Conservation (phyloP, 2,888 invertebrate species). For the Agrotis segetum region DNA sequence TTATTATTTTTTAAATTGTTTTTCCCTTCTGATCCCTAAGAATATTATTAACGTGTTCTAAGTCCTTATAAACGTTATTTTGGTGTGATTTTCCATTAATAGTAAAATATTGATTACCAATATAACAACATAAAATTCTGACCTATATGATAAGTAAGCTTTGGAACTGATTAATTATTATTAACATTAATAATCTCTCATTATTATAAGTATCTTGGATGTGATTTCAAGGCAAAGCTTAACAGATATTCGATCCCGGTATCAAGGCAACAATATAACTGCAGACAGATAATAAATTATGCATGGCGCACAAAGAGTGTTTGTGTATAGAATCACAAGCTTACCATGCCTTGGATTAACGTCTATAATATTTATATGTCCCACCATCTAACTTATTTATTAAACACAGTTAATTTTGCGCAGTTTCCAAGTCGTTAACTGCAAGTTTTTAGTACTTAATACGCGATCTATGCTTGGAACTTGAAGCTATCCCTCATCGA, state of each 20-base stretch:
- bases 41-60: conserved; percentile 1
- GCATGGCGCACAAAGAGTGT: conserved; percentile 66
- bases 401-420: conserved; percentile 78
- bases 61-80: neutral
- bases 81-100: neutral
- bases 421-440: conserved; percentile 68
- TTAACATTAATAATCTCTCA: conserved; percentile 54
- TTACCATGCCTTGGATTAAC: conserved; percentile 71
- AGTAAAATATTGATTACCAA: conserved; percentile 2
- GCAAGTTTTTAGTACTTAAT: conserved; percentile 71
- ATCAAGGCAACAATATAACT: conserved; percentile 73
- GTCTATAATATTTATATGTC: conserved; percentile 68
- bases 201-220: conserved; percentile 62
- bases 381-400: conserved; percentile 73
- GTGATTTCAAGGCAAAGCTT: conserved; percentile 71
- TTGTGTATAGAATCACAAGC: conserved; percentile 68
- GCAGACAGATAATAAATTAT: conserved; percentile 72
- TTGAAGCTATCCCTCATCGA: conserved; percentile 47
- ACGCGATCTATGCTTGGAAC: conserved; percentile 51
- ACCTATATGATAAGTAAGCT: conserved; percentile 16
- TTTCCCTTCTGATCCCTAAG: no score
- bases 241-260: conserved; percentile 74
- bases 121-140: neutral
- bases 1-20: no score
- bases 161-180: conserved; percentile 54